Conservation (phyloP, 2,888 invertebrate genomes). For the Metallyticus violacea region DNA sequence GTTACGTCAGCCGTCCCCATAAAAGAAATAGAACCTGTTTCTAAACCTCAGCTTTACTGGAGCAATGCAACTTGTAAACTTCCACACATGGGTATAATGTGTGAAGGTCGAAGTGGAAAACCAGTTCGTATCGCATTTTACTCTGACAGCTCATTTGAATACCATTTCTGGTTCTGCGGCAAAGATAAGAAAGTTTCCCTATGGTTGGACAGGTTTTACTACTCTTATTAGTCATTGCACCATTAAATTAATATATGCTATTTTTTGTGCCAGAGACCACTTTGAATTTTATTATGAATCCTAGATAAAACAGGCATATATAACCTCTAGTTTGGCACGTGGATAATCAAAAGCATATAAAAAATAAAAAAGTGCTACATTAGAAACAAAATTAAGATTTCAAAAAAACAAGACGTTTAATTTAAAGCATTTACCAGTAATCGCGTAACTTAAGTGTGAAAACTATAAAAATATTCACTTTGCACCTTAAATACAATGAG, state of each 20-base stretch:
- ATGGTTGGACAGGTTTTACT: not conserved
- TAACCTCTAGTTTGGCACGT: too few species aligned
- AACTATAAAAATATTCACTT: too few species aligned
- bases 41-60: not conserved
- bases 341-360: too few species aligned
- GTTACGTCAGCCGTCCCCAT: not conserved
- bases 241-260: not conserved
- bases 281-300: not conserved
- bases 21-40: not conserved
- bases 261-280: not conserved
- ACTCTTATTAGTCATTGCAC: not conserved
- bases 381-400: too few species aligned
- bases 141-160: not conserved
- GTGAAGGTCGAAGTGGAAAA: not conserved
- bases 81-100: not conserved
- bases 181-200: not conserved
- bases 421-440: too few species aligned
- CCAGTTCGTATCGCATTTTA: not conserved
- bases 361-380: too few species aligned
- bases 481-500: too few species aligned
- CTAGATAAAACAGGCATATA: not conserved
- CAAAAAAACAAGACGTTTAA: too few species aligned
- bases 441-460: too few species aligned
- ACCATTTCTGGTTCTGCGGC: not conserved
- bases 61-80: not conserved